Base-by-base conservation (phyloP, 2,113 vertebrate species). In the human region DNA sequence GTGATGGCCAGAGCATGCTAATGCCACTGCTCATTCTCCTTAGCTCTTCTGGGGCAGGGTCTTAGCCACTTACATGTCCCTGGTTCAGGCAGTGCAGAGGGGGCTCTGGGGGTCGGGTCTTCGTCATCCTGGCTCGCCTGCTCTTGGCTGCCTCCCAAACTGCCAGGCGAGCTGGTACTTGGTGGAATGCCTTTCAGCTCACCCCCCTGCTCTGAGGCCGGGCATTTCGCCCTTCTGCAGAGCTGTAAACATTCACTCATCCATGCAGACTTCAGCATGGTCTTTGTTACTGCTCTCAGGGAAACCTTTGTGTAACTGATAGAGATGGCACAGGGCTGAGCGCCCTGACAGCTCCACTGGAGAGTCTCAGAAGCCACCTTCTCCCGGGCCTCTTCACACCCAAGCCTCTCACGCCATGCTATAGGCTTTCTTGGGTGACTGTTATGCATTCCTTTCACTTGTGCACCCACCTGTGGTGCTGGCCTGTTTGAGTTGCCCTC, bases 271-370 rank as follows among this genome's bases (percentile, higher is more conserved):
- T 97, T 97, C 97, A 72, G 94, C 5, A 16, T 83, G 87, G 95
- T 92, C 90, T 97, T 98, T 98, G 97, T 98, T 97, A 57, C 97
- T 83, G 94, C 45, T 97, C 97, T 96, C 93, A 27, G 92, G 96
- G 96, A 97, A 98, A 73, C 38, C 50, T 97, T 96, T 97, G 89
- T 95, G 90, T 61, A n/a, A 86, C 52, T 83, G 96, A 94, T 94
- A 45, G 94, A 94, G 94, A 94, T 0, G 0, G 70, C 75, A 43
- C 22, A 64, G 81, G 27, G 11, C 30, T 66, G 78, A 85, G 89
- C 73, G 38, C 94, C 96, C 81, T 92, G 95, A 85, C 66, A 43
- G 23, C 50, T 81, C 89, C 8, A 17, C 75, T 57, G n/a, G 12
- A 6, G 72, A 61, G 52, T 38, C 61, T 14, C 35, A 25, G 66